phyloP scores from a whole-genome alignment of 2,113 vertebrate genomes.

The Hydrochoerus hydrochaeris region DNA sequence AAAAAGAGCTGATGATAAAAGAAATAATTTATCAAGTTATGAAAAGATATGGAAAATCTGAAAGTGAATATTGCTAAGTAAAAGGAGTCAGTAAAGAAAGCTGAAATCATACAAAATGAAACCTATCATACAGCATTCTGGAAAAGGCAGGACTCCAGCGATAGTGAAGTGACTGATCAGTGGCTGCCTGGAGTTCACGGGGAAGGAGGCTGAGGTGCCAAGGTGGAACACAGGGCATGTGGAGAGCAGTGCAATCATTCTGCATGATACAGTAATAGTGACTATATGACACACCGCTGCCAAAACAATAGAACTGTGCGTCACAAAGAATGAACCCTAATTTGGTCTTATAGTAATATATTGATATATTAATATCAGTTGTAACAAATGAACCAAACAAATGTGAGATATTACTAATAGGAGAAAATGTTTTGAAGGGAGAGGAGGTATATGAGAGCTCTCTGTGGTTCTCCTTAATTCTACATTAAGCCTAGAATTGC shows the following conservation, averaged over 20 bases:
- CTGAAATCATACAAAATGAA: not conserved
- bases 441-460: not conserved
- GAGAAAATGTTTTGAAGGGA: not conserved
- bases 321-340: not conserved
- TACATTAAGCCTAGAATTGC: constrained; percentile 22
- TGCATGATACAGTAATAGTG: not conserved
- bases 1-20: not conserved
- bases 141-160: not conserved
- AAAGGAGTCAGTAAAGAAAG: not conserved
- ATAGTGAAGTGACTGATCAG: not conserved
- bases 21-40: not conserved
- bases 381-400: not conserved
- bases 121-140: not conserved
- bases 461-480: not conserved
- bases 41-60: not conserved
- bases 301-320: not conserved
- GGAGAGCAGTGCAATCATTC: not conserved
- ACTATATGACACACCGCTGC: not conserved
- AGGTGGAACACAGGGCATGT: not conserved
- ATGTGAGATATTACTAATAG: not conserved
- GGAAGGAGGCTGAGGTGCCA: not conserved
- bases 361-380: not conserved
- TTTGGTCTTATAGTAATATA: not conserved
- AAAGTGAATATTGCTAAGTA: constrained; percentile 24
- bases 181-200: not conserved